Base-by-base conservation (phyloP, 2,113 vertebrate genomes). In the Meles meles region DNA sequence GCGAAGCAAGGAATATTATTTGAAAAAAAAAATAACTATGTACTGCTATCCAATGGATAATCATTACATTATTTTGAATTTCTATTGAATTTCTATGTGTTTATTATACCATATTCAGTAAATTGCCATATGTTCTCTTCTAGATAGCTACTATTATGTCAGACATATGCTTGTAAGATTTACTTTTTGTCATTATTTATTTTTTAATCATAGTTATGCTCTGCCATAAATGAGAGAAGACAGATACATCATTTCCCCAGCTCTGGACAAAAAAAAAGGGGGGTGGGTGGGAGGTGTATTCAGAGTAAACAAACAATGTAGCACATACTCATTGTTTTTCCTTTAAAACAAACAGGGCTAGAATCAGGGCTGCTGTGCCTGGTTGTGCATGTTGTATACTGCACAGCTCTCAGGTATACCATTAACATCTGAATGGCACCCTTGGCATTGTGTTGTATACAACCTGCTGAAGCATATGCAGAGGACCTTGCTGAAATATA, bases 131-230 rank as follows among this genome's bases (percentile, higher is more conserved):
- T 79, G 61, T 92, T 87, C 86, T 87, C 31, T 47, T 97, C 67
- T 94, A 94, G 90, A 47, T 13, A 20, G 69, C 85, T 87, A 89
- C 85, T 72, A 57, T 86, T 96, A 97, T 88, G n/a, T 97, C 93
- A 96, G 37, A 10, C 88, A 97, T 63, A 93, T 3, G 47, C 47
- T 96, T 81, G 59, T 39, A 92, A 94, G 89, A 96, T 87, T 98
- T 94, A 94, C 37, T 84, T 84, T 94, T 88, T 96, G 44, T 47
- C 92, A 59, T 97, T 97, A 87, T 80, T 96, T 97, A 88, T 97
- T 93, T 97, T 94, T 98, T 97, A 97, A 91, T 95, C 65, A 89
- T 95, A 95, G 97, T 94, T 96, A 95, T 86, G 95, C 21, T 63
- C 80, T 91, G 31, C n/a, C 59, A 76, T 96, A 93, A 89, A 94